Conservation (phyloP, 2,888 invertebrate genomes). For the Dynastes maya region DNA sequence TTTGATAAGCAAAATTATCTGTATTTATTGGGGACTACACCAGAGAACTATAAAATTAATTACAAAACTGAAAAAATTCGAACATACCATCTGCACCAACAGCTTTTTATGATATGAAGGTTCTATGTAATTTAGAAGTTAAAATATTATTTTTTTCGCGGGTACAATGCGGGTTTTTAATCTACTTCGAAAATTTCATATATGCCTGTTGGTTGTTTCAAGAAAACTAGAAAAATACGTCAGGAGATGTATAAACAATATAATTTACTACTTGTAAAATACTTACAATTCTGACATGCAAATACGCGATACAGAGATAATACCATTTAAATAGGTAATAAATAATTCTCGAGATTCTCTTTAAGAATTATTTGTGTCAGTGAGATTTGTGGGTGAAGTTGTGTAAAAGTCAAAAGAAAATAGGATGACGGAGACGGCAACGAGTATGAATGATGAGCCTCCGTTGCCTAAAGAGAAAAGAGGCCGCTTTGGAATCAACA, state of each 20-base stretch:
- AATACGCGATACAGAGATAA: conserved; percentile 38
- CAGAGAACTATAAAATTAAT: conserved; percentile 11
- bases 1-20: conserved; percentile 32
- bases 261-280: conserved; percentile 43
- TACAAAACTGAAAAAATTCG: conserved; percentile 15
- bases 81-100: not conserved
- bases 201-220: not conserved
- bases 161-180: not conserved
- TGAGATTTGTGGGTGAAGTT: conserved; percentile 30
- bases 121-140: conserved; percentile 3
- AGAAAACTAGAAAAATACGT: conserved; percentile 39
- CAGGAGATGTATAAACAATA: conserved; percentile 40
- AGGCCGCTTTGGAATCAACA: conserved; percentile 72
- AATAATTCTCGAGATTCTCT: conserved; percentile 30
- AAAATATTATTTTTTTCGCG: not conserved
- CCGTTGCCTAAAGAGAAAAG: conserved; percentile 39
- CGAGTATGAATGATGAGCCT: conserved; percentile 39
- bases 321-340: conserved; percentile 41
- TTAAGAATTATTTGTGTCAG: conserved; percentile 32
- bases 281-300: conserved; percentile 38
- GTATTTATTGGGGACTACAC: conserved; percentile 11
- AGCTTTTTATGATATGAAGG: not conserved
- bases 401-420: not conserved
- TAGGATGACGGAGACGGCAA: conserved; percentile 48
- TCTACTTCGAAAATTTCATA: not conserved